Evolutionary conservation across 1,140 invertebrate species (phyloP).

Genomic region (Drosophila azteca): DNA sequence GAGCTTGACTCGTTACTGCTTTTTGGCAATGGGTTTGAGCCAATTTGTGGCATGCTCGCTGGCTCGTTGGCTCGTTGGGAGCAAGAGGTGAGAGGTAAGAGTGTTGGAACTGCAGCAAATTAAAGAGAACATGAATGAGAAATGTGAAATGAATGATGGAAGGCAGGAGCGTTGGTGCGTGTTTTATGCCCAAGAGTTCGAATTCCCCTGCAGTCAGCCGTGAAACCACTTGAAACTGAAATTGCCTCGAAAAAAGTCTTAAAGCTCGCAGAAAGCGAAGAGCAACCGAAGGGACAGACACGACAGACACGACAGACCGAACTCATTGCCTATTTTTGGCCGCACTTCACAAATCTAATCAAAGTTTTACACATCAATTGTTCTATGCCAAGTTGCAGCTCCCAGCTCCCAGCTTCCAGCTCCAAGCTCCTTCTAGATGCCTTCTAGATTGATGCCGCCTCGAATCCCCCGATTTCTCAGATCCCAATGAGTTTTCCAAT

Average conservation of each 20-base stretch:
- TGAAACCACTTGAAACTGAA: too few relatives aligned
- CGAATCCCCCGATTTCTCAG: background rate
- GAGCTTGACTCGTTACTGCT: too few relatives aligned
- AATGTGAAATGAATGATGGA: too few relatives aligned
- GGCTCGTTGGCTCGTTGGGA: background rate
- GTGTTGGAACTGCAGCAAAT: slow-evolving; percentile 4
- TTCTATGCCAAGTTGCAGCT: slow-evolving; percentile 33
- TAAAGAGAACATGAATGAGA: background rate
- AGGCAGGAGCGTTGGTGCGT: background rate
- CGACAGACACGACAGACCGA: background rate
- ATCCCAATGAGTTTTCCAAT: slow-evolving; percentile 5
- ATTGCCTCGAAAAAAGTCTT: too few relatives aligned
- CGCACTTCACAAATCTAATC: slow-evolving; percentile 59
- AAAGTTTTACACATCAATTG: slow-evolving; percentile 73
- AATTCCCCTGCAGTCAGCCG: slow-evolving; percentile 9
- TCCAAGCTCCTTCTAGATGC: too few relatives aligned
- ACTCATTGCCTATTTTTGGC: slow-evolving; percentile 24
- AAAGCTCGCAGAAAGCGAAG: background rate
- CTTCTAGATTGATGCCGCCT: background rate
- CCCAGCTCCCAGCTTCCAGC: background rate
- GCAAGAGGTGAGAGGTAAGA: slow-evolving; percentile 7
- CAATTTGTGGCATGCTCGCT: slow-evolving; percentile 12
- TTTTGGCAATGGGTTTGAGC: slow-evolving; percentile 2
- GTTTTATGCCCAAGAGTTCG: background rate
- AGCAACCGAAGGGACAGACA: background rate